phyloP scores from a whole-genome alignment of 2,797 vertebrate genomes.

The Coracias cyanogaster region DNA sequence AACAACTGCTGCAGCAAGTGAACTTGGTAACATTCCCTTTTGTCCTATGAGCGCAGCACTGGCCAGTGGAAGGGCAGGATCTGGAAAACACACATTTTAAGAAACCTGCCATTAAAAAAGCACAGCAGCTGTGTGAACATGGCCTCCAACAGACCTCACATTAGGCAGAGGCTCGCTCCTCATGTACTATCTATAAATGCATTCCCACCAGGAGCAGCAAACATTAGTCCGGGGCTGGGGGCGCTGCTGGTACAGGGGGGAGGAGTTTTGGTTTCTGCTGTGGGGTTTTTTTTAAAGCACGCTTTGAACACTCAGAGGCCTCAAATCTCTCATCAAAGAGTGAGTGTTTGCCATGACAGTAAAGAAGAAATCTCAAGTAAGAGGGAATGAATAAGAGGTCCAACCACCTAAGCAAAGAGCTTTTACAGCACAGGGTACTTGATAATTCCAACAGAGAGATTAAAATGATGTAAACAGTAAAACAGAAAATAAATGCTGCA shows the following conservation, averaged over 20 bases:
- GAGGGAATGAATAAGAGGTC: neutral
- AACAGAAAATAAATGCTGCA: neutral
- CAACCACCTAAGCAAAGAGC: neutral
- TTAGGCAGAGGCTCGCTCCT: constrained; percentile 5
- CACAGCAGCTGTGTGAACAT: neutral
- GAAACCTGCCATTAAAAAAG: neutral
- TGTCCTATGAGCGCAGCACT: neutral
- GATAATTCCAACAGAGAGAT: neutral
- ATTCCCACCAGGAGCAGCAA: neutral
- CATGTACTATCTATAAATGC: neutral
- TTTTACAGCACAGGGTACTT: neutral
- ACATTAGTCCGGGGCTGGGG: neutral
- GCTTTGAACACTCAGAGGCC: neutral
- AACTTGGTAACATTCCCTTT: neutral
- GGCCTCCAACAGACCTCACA: constrained; percentile 5
- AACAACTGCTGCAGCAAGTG: neutral
- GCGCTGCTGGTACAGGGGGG: no score
- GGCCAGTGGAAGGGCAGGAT: neutral
- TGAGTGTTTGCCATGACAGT: neutral
- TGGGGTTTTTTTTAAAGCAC: neutral
- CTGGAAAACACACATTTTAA: neutral
- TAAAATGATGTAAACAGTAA: neutral
- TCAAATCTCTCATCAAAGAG: neutral
- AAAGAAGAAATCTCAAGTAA: neutral
- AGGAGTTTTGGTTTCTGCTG: neutral